Evolutionary conservation across 1,140 invertebrate genomes (phyloP).

Genomic region (Tetranychus urticae): DNA sequence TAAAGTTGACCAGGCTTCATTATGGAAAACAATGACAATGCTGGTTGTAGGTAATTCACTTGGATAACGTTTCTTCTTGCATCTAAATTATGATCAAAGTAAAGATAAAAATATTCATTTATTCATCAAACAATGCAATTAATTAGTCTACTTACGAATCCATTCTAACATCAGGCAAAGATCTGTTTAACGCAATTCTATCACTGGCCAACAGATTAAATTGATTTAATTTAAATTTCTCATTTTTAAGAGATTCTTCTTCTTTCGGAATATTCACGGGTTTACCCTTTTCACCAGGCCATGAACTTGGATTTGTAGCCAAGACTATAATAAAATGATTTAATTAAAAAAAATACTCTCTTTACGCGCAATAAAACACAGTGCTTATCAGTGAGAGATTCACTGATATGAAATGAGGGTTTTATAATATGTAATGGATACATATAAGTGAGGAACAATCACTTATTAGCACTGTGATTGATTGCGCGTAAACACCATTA

Average conservation of each 20-base stretch:
- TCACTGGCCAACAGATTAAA: constrained; percentile 96
- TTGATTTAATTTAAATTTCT: constrained; percentile 84
- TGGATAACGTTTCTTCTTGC: constrained; percentile 13
- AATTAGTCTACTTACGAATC: constrained; percentile 32
- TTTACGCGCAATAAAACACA: no score
- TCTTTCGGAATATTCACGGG: constrained; percentile 61
- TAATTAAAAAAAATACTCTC: no score
- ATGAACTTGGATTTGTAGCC: constrained; percentile 22
- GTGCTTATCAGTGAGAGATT: no score
- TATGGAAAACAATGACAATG: constrained; percentile 28
- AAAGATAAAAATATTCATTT: no score
- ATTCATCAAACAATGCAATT: no score
- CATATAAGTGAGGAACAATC: no score
- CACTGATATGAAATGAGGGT: no score
- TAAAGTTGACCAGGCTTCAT: constrained; percentile 27
- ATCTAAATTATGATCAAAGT: constrained; percentile 6
- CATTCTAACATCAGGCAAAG: constrained; percentile 75
- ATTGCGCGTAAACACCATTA: no score
- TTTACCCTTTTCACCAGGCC: constrained; percentile 66
- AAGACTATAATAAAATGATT: no score
- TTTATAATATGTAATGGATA: no score
- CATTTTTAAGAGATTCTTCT: constrained; percentile 61
- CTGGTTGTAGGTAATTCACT: constrained; percentile 17
- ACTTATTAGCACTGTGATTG: no score
- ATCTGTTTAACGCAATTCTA: constrained; percentile 86